phyloP scores from a whole-genome alignment of 2,888 invertebrate genomes.

The Eupithecia tripunctaria region DNA sequence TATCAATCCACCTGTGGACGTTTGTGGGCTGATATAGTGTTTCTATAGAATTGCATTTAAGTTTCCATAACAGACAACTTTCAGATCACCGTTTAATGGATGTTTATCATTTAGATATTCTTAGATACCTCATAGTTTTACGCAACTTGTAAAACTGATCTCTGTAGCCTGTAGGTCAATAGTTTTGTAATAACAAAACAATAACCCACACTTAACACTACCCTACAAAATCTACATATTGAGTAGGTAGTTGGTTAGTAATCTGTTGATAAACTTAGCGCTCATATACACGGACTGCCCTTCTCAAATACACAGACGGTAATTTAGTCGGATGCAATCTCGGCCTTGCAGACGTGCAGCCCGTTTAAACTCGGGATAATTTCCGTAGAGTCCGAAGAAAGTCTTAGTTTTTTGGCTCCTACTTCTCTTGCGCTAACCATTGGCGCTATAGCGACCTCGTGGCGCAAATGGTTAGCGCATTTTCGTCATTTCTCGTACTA shows the following conservation, averaged over 20 bases:
- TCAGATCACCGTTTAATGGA: background rate
- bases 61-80: background rate
- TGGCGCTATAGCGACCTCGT: no score
- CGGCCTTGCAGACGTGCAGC: no score
- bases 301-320: no score
- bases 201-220: conserved; percentile 1
- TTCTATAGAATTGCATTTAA: background rate
- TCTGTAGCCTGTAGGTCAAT: background rate
- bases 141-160: background rate
- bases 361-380: no score
- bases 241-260: background rate
- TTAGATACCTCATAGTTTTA: background rate
- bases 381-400: no score
- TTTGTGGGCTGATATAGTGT: background rate
- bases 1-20: background rate
- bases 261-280: background rate
- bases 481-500: no score
- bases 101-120: background rate
- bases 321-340: no score
- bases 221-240: conserved; percentile 2
- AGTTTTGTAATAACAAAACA: conserved; percentile 2
- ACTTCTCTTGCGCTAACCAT: no score
- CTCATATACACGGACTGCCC: no score
- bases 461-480: no score
- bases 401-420: no score